Evolutionary conservation across 2,888 invertebrate species (phyloP), one percentile per base, ranked within the genome.

Genomic region (Stenodera caucasica): DNA sequence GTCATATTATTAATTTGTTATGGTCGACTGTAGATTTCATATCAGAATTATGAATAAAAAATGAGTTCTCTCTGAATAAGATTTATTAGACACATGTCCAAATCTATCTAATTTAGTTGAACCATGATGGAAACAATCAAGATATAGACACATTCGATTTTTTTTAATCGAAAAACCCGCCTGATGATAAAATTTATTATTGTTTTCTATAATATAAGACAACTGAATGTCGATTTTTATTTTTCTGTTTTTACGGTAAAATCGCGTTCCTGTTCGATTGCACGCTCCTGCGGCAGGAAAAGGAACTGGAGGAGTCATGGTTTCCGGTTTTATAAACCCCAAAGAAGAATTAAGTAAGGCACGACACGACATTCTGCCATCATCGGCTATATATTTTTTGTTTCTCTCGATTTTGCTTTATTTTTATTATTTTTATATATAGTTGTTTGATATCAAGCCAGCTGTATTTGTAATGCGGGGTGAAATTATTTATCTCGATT

Each of bases 261-360:
- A 58, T 66, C 67, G 69, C 61, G 65, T 67, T 66, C 18, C 23
- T 58, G 30, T 29, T 37, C 15, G 29, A 21, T 33, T 66, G 60
- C 67, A 66, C 69, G 68, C 72, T 70, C 65, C 65, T 72, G 74
- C 70, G 76, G 74, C 76, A 75, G 77, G 77, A 77, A 77, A 77
- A 75, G 77, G 75, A 77, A 77, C 75, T 70, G 60, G 69, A 74
- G 74, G 75, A 77, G 77, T 76, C 77, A 73, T 70, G 75, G 77
- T 79, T 79, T 79, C 78, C 78, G 76, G 75, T 72, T 67, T 66
- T 68, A 70, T 70, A 63, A 72, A 69, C 66, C 71, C 72, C 64
- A 68, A 60, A 55, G 57, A 63, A 69, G 72, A 69, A 74, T 73
- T 75, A 75, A 76, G 67, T 74, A 70, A 70, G 71, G 67, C 67